Percentiles rank a stretch among this genome's conserved stretches.
Evolutionary conservation across 2,113 vertebrate species (phyloP).

Genomic region (Aythya baeri): DNA sequence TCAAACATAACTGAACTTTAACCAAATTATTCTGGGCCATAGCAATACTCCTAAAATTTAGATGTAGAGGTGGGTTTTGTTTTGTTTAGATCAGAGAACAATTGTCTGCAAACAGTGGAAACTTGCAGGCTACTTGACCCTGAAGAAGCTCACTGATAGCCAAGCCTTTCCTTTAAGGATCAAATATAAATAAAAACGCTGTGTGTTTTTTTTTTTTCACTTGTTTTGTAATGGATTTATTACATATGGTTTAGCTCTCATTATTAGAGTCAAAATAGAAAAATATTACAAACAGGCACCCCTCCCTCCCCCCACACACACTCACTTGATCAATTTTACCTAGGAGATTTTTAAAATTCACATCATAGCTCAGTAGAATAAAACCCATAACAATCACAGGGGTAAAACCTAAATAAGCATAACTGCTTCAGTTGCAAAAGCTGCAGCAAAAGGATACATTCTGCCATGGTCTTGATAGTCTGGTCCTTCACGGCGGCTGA

Average conservation of each 20-base stretch:
- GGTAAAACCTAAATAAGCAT: not conserved
- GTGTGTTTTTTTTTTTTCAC: not conserved
- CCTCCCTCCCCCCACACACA: not conserved
- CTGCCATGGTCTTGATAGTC: conserved; percentile 87
- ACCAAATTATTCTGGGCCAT: not conserved
- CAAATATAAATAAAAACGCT: not conserved
- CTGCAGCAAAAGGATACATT: conserved; percentile 85
- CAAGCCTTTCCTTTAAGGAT: not conserved
- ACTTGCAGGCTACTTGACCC: not conserved
- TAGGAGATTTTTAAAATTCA: not conserved
- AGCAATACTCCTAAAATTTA: not conserved
- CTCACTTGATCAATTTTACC: not conserved
- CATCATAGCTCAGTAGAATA: not conserved
- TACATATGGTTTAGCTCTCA: not conserved
- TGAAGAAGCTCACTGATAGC: not conserved
- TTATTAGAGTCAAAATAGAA: not conserved
- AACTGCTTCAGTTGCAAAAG: not conserved
- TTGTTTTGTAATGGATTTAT: not conserved
- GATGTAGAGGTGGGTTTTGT: not conserved
- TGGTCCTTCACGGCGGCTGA: conserved; percentile 82
- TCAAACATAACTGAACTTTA: not conserved
- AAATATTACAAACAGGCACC: not conserved
- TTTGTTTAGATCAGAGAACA: not conserved
- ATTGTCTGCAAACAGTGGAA: not conserved
- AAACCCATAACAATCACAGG: not conserved